Percentiles rank a stretch among this genome's conserved stretches.
phyloP scores from a whole-genome alignment of 2,113 vertebrate genomes.

The Neodon shergylaensis region DNA sequence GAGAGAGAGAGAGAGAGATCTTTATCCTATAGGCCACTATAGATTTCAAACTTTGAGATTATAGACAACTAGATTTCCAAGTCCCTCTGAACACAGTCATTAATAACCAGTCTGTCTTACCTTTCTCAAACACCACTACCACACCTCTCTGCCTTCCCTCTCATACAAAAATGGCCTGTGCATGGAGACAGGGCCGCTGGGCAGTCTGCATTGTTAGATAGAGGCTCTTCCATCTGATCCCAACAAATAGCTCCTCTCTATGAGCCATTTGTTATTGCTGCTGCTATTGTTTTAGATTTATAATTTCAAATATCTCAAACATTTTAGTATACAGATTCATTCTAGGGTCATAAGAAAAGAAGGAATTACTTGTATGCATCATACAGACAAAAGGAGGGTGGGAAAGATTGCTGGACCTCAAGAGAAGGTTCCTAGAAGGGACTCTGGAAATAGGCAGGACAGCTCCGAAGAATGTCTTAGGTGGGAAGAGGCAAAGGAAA shows the following conservation, averaged over 20 bases:
- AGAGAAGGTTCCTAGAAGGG: background rate
- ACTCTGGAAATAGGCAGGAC: background rate
- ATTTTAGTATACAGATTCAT: background rate
- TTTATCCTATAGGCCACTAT: background rate
- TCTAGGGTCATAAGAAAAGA: background rate
- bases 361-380: background rate
- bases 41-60: background rate
- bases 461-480: background rate
- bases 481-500: background rate
- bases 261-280: background rate
- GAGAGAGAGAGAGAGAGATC: too few species aligned
- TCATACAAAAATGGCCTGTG: background rate
- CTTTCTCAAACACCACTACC: background rate
- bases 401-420: background rate
- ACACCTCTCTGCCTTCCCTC: background rate
- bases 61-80: background rate
- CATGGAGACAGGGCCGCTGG: background rate
- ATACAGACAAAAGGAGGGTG: background rate
- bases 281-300: background rate
- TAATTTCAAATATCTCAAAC: background rate
- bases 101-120: background rate
- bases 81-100: background rate
- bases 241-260: background rate
- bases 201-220: background rate
- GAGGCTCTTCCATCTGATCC: constrained; percentile 17